These are phyloP conservation scores for Nipponia nippon DNA, from an alignment of 2,113 vertebrate genomes.

Conservation along the genomic window DNA sequence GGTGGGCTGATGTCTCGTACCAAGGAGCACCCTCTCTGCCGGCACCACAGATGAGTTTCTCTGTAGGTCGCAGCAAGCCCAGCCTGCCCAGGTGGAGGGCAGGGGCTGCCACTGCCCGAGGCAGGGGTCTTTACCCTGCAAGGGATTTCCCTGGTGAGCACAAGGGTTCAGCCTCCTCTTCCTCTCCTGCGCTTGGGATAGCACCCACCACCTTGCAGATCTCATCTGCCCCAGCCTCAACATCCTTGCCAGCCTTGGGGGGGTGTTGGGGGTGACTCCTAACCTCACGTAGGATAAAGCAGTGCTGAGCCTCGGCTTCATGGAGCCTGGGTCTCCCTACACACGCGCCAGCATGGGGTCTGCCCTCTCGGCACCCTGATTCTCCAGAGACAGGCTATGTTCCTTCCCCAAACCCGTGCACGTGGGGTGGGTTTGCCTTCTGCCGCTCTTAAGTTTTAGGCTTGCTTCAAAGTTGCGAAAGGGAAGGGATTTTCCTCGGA, in stretches of 20 bases:
- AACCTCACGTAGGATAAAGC: neutral
- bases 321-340: neutral
- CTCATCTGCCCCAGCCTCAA: neutral
- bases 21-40: neutral
- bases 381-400: neutral
- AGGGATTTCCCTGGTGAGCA: neutral
- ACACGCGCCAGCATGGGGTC: fast-evolving
- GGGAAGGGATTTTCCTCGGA: slow-evolving; percentile 49
- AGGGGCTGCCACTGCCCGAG: neutral
- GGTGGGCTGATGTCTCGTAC: neutral
- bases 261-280: neutral
- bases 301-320: neutral
- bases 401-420: neutral
- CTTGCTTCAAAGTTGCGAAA: slow-evolving; percentile 6
- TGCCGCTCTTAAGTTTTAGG: neutral
- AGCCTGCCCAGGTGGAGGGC: neutral
- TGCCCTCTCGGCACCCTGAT: neutral
- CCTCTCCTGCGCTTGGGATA: neutral
- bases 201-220: neutral
- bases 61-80: neutral
- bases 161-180: neutral
- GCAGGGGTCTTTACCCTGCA: neutral
- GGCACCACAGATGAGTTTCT: neutral
- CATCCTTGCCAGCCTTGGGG: neutral
- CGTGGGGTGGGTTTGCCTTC: neutral